Conservation (phyloP, 2,797 vertebrate genomes). For the Taeniopygia guttata region DNA sequence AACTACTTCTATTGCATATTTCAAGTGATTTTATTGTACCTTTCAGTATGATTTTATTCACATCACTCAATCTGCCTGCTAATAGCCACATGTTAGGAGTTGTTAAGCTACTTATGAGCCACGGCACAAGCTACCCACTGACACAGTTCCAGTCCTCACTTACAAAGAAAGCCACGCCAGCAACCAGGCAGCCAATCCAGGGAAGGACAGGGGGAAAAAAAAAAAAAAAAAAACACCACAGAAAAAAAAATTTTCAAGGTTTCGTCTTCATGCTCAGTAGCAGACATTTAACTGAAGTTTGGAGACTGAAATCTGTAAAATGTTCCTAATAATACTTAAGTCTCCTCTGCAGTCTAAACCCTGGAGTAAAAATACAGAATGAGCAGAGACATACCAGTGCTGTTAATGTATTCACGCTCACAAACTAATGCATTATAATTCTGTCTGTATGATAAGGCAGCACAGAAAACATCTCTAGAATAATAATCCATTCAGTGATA, state of each 20-base stretch:
- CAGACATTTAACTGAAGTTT: background rate
- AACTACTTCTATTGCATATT: background rate
- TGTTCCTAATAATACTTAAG: background rate
- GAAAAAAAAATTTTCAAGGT: background rate
- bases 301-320: background rate
- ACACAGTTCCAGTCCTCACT: background rate
- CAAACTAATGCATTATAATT: constrained; percentile 14
- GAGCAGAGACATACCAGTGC: background rate
- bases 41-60: background rate
- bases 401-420: constrained; percentile 12
- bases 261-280: background rate
- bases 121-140: background rate
- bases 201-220: background rate
- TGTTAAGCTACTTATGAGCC: background rate
- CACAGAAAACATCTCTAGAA: background rate
- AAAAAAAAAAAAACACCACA: background rate
- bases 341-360: background rate
- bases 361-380: background rate
- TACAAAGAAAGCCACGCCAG: background rate
- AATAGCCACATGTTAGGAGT: background rate
- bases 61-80: background rate
- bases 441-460: background rate
- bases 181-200: background rate
- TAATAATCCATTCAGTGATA: background rate
- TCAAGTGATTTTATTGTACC: background rate